These are phyloP conservation scores for Yponomeuta sedellus DNA, from an alignment of 2,888 invertebrate genomes.

Conservation along the genomic window DNA sequence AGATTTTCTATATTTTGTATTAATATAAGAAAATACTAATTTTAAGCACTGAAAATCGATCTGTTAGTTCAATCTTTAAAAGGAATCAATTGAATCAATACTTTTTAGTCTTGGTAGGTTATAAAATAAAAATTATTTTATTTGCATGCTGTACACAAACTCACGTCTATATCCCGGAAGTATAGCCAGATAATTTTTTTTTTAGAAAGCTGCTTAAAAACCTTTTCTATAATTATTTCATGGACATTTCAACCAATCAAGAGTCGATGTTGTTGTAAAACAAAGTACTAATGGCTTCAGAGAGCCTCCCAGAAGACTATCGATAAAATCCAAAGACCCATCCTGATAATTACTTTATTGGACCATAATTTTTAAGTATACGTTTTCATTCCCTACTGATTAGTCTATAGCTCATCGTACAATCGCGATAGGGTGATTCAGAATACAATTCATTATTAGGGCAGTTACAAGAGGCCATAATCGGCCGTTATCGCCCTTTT, in stretches of 20 bases:
- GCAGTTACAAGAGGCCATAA: slow-evolving; percentile 66
- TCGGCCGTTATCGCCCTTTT: slow-evolving; percentile 76
- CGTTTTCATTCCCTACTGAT: slow-evolving; percentile 40
- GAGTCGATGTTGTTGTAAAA: not conserved
- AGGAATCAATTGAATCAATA: no score
- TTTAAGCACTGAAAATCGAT: no score
- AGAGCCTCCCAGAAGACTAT: not conserved
- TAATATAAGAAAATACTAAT: no score
- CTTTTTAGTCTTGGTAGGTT: no score
- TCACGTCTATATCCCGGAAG: no score
- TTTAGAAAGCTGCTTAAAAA: no score
- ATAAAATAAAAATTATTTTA: no score
- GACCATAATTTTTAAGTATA: slow-evolving; percentile 20
- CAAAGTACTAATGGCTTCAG: not conserved
- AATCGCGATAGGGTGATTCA: slow-evolving; percentile 65
- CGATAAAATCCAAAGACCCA: not conserved
- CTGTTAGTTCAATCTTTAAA: no score
- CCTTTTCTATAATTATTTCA: no score
- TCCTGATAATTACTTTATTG: slow-evolving; percentile 15
- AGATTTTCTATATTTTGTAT: no score
- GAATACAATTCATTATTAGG: slow-evolving; percentile 76
- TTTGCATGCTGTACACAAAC: no score
- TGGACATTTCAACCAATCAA: not conserved
- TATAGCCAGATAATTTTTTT: no score
- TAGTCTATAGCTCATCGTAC: slow-evolving; percentile 38